Percentiles rank a stretch among this genome's conserved stretches.
Conservation (phyloP, 2,113 vertebrate species). For the Speoplatyrhinus poulsoni region DNA sequence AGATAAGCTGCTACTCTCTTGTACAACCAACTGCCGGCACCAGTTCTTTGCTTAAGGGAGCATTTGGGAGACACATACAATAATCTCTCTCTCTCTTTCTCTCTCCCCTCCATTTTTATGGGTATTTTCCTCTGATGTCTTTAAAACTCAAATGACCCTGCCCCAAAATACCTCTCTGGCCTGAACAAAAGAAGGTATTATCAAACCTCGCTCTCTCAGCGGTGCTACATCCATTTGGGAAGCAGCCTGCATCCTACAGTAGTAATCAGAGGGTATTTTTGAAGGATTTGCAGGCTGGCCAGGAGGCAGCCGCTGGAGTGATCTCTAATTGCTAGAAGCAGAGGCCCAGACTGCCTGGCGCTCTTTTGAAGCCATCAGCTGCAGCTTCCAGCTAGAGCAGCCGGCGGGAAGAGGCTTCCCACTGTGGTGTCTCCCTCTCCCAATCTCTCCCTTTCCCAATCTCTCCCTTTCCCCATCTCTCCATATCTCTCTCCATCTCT, state of each 20-base stretch:
- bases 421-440: constrained; percentile 64
- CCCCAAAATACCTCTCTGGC: constrained; percentile 38
- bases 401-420: constrained; percentile 71
- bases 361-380: constrained; percentile 74
- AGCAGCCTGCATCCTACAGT: constrained; percentile 77
- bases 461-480: constrained; percentile 23
- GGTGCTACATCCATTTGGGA: constrained; percentile 72
- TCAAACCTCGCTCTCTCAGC: constrained; percentile 69
- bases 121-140: constrained; percentile 45
- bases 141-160: constrained; percentile 61
- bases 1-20: constrained; percentile 7
- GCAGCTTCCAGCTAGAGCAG: constrained; percentile 67
- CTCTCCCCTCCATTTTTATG: constrained; percentile 23
- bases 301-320: constrained; percentile 77
- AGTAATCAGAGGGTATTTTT: constrained; percentile 78
- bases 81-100: constrained; percentile 17
- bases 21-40: constrained; percentile 2
- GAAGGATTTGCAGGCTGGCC: constrained; percentile 76
- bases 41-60: constrained; percentile 17
- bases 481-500: too few relatives aligned
- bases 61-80: constrained; percentile 13
- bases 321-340: constrained; percentile 78
- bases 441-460: constrained; percentile 35
- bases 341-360: constrained; percentile 73
- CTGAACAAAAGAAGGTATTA: constrained; percentile 69